Evolutionary conservation across 2,888 invertebrate species (phyloP), one percentile per base, ranked within the genome.

Genomic region (Ochlodes sylvanus): DNA sequence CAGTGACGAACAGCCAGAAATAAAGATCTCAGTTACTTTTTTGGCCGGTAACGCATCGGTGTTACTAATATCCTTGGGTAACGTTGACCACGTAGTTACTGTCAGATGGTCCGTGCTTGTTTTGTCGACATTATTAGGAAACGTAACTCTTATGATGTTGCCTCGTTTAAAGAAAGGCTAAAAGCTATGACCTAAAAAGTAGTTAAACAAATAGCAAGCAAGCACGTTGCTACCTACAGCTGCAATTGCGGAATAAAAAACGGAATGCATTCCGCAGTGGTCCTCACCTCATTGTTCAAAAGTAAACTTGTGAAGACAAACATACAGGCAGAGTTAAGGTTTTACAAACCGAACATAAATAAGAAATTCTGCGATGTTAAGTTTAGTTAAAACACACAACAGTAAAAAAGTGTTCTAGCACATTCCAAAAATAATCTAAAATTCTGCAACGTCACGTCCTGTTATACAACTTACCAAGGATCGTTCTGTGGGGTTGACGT

Each of bases 401-500:
- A 17, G 7, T 47, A 17, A 47, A 47, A 47, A 42, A 14, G 14
- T 42, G 2, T 17, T 50, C 17, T 17, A 50, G 19, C 19, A 54
- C n/a, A 1, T 4, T 27, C 54, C 15, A 5, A 41, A 52, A 62
- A 12, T 17, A 41, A 44, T 63, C 7, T 64, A 42, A 41, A 34
- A 68, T 52, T 52, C 27, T 19, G 54, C 52, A 19, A 52, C 62
- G 52, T 62, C 62, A 62, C 27, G n/a, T 38, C 34, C 52, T 54
- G 50, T 66, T 61, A 61, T 54, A 66, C 66, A 63, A 63, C 94
- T 93, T 77, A 94, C 94, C 90, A 94, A 79, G 68, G 94, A 94
- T 71, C 84, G 87, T 74, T 94, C 94, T 1, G 94, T 90, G 41
- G 94, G 92, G 72, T 94, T 92, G 69, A 88, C 87, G 66, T 87